Conservation (phyloP, 2,797 vertebrate species). For the Alexandromys oeconomus region DNA sequence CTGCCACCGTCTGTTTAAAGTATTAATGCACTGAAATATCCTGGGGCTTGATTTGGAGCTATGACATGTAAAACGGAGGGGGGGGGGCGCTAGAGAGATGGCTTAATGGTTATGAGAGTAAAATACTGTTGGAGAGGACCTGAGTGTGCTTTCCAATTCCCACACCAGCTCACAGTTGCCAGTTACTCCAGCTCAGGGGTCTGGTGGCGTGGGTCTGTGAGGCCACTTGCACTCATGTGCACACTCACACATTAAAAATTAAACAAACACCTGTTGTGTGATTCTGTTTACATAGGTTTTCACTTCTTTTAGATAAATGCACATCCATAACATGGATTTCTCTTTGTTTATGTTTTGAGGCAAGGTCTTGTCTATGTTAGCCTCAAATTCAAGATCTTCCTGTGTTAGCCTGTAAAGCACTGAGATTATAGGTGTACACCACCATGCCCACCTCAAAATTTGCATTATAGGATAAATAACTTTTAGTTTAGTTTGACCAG, state of each 20-base stretch:
- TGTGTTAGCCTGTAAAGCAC: too few species aligned
- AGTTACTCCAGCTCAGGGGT: background rate
- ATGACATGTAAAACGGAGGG: background rate
- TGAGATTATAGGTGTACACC: background rate
- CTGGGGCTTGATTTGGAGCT: background rate
- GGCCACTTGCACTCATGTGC: background rate
- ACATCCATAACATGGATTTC: background rate
- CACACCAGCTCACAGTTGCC: background rate
- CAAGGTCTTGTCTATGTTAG: background rate
- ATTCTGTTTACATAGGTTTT: background rate
- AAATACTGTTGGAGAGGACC: background rate
- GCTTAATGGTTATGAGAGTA: background rate
- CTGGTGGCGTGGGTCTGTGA: background rate
- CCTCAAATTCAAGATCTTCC: background rate
- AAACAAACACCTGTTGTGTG: background rate
- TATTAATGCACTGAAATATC: background rate
- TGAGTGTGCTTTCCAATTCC: background rate
- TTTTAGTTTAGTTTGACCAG: constrained; percentile 18
- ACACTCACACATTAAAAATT: background rate
- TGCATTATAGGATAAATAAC: background rate
- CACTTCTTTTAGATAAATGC: background rate
- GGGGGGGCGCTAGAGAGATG: background rate
- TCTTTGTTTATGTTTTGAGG: background rate
- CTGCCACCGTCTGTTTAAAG: background rate
- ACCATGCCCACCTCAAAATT: too few species aligned